Base-by-base conservation (phyloP, 2,888 invertebrate species). In the Himalopsyche japonica region DNA sequence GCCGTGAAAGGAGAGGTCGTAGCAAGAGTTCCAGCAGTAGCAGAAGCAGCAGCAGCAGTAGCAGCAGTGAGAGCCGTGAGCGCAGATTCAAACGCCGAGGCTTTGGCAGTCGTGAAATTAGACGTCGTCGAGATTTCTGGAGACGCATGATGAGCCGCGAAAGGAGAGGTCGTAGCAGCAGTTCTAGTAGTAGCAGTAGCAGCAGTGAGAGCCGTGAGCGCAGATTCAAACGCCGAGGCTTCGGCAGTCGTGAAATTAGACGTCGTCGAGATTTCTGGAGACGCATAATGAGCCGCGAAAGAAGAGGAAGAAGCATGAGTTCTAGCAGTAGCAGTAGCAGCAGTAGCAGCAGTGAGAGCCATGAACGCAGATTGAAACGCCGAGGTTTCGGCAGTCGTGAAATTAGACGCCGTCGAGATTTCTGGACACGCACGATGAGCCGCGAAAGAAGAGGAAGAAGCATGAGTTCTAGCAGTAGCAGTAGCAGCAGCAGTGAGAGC, bases 401-500 rank as follows among this genome's bases (percentile, higher is more conserved):
- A 43, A 43, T 43, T 15, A 43, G 43, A 4, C 43, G 43, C 15
- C 43, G 43, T 15, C 43, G 43, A 1, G 10, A 57, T 57, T 57
- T 57, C 15, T 43, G 32, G 32, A 4, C 37, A 30, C 32, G 78
- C n/a, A 32, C n/a, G 27, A 79, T 20, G 8, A 15, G 47, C 15
- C 34, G 18, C 10, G 37, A 15, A 3, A 77, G 32, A 10, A 79
- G 27, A 47, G 43, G 27, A 1, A n/a, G 79, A 37, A 48, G 48
- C n/a, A 79, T 30, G 18, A 78, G 78, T 32, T 34, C 43, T 8
- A 79, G 79, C 20, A 87, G 76, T 84, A 85, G 78, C 84, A n/a
- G n/a, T n/a, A n/a, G n/a, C n/a, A 86, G 76, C 49, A 85, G 84
- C 79, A 84, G 76, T 85, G 76, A 64, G 81, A 86, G 37, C 86